These are phyloP conservation scores for Candoia aspera DNA, from an alignment of 2,113 vertebrate genomes.

Conservation along the genomic window DNA sequence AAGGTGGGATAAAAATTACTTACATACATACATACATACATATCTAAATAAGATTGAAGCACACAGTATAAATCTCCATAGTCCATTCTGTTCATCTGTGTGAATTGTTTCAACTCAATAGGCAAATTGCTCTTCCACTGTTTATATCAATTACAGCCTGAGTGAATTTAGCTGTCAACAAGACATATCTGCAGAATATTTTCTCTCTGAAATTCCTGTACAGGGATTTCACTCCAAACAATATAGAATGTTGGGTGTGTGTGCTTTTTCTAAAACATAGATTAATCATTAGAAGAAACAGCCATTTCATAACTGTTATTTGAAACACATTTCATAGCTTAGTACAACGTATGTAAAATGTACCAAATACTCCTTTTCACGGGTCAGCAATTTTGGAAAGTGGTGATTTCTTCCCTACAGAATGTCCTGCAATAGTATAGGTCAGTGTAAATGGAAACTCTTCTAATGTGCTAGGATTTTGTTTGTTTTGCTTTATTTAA, in stretches of 20 bases:
- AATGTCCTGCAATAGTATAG: not conserved
- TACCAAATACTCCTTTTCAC: not conserved
- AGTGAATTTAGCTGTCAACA: not conserved
- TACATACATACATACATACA: too few species aligned
- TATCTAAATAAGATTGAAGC: not conserved
- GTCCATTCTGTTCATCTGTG: not conserved
- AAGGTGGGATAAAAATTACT: not conserved
- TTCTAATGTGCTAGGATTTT: not conserved
- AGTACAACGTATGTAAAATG: not conserved
- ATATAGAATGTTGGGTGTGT: not conserved
- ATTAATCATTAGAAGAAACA: constrained; percentile 2
- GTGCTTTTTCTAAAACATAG: not conserved
- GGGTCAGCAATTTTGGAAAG: not conserved
- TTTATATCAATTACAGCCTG: not conserved
- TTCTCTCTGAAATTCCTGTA: not conserved
- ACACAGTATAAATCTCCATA: not conserved
- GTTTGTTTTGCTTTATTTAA: not conserved
- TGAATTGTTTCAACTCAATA: not conserved
- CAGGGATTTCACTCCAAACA: not conserved
- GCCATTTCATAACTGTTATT: not conserved
- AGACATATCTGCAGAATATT: not conserved
- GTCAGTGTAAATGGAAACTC: not conserved
- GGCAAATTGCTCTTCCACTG: not conserved
- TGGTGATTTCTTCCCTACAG: not conserved
- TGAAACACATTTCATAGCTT: not conserved